These are phyloP conservation scores for Xenopus petersii DNA, from an alignment of 2,797 vertebrate genomes.

Conservation along the genomic window DNA sequence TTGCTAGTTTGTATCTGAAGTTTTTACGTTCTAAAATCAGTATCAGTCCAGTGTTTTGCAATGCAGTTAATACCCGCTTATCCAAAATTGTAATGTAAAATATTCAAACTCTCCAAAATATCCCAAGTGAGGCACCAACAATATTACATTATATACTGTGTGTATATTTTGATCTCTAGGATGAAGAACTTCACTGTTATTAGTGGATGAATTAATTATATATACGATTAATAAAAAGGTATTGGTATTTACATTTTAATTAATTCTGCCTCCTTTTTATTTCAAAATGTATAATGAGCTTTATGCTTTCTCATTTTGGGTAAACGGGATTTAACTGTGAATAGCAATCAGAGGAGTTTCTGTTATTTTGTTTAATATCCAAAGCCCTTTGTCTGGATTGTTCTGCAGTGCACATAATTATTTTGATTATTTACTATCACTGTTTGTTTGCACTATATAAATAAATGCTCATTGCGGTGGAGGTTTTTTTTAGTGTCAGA, in stretches of 20 bases:
- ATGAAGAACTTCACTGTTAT: no score
- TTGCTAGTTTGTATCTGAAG: not conserved
- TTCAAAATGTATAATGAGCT: no score
- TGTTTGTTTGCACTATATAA: conserved; percentile 24
- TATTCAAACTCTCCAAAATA: no score
- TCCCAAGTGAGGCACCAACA: no score
- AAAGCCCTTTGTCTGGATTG: not conserved
- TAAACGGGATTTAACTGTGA: not conserved
- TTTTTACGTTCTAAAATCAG: not conserved
- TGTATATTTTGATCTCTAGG: no score
- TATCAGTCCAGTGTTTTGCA: not conserved
- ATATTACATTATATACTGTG: no score
- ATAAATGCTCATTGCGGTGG: conserved; percentile 39
- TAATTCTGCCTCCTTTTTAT: no score
- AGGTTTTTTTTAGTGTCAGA: conserved; percentile 3
- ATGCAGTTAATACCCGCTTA: not conserved
- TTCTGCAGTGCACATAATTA: conserved; percentile 1
- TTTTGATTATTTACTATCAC: conserved; percentile 4
- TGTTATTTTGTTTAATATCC: no score
- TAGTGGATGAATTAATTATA: no score
- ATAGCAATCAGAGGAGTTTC: not conserved
- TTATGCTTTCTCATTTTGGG: not conserved
- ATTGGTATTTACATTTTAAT: no score
- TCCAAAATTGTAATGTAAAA: no score
- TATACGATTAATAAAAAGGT: no score